These are phyloP conservation scores for Nothocercus nigrocapillus DNA, from an alignment of 2,113 vertebrate genomes.

Conservation along the genomic window DNA sequence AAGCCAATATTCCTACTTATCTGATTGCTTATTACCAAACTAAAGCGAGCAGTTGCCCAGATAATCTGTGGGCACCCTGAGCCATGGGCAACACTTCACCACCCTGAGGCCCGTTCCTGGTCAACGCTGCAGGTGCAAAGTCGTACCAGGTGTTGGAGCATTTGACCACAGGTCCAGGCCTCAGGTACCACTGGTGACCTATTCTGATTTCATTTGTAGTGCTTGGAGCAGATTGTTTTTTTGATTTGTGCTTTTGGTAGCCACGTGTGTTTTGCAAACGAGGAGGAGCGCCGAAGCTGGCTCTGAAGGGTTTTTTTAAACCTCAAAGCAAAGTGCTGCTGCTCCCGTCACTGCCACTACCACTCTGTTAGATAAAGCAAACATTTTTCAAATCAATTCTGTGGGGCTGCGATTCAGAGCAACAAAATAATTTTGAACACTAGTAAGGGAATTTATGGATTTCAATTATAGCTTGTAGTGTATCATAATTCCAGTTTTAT, in stretches of 20 bases:
- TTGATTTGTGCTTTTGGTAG: background rate
- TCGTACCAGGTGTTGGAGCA: background rate
- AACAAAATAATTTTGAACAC: constrained; percentile 73
- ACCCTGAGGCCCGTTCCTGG: background rate
- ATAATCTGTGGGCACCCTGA: background rate
- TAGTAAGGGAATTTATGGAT: constrained; percentile 77
- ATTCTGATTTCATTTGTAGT: background rate
- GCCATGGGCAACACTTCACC: background rate
- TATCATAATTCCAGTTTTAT: constrained; percentile 82
- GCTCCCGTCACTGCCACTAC: background rate
- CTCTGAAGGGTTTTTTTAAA: background rate
- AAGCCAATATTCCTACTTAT: background rate
- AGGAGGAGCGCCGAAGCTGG: background rate
- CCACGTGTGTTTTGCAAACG: background rate
- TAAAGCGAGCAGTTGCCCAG: background rate
- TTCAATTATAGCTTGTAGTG: constrained; percentile 79
- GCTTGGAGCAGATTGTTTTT: background rate
- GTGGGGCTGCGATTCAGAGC: constrained; percentile 58
- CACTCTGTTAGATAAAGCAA: constrained; percentile 41
- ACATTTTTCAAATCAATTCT: constrained; percentile 69
- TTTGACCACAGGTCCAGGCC: background rate
- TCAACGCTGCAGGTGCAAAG: background rate
- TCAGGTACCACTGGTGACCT: background rate
- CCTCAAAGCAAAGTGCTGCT: background rate
- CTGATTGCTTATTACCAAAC: background rate